Evolutionary conservation across 1,140 invertebrate species (phyloP).

Genomic region (Eueides isabella): DNA sequence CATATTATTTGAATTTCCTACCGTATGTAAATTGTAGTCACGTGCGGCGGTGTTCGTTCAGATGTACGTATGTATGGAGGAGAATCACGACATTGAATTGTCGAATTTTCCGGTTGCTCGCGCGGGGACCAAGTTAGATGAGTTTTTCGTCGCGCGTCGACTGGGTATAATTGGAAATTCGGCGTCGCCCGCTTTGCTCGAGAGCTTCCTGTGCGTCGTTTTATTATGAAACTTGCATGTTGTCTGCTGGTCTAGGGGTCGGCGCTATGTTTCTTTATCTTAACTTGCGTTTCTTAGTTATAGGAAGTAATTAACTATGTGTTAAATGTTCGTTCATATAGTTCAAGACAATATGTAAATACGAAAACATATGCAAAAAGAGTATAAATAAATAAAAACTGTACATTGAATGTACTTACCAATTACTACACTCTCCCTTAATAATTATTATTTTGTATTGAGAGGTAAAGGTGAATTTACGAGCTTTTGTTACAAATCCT

Average conservation of each 20-base stretch:
- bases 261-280: neutral
- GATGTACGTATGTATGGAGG: slow-evolving; percentile 13
- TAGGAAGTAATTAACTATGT: too few relatives aligned
- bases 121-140: slow-evolving; percentile 56
- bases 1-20: neutral
- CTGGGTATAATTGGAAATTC: slow-evolving; percentile 54
- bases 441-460: too few relatives aligned
- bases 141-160: slow-evolving; percentile 53
- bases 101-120: slow-evolving; percentile 51
- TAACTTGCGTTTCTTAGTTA: neutral
- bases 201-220: slow-evolving; percentile 28
- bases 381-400: too few relatives aligned
- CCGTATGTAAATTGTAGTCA: slow-evolving; percentile 30
- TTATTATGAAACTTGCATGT: slow-evolving; percentile 24
- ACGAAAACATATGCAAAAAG: too few relatives aligned
- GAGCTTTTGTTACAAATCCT: too few relatives aligned
- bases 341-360: too few relatives aligned
- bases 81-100: slow-evolving; percentile 37
- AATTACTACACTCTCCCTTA: too few relatives aligned
- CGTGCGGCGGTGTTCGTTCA: slow-evolving; percentile 23
- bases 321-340: too few relatives aligned
- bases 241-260: neutral
- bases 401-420: too few relatives aligned
- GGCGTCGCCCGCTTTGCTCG: slow-evolving; percentile 24
- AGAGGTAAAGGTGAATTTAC: too few relatives aligned